phyloP scores from a whole-genome alignment of 2,888 invertebrate species.

The Andrena camellia region DNA sequence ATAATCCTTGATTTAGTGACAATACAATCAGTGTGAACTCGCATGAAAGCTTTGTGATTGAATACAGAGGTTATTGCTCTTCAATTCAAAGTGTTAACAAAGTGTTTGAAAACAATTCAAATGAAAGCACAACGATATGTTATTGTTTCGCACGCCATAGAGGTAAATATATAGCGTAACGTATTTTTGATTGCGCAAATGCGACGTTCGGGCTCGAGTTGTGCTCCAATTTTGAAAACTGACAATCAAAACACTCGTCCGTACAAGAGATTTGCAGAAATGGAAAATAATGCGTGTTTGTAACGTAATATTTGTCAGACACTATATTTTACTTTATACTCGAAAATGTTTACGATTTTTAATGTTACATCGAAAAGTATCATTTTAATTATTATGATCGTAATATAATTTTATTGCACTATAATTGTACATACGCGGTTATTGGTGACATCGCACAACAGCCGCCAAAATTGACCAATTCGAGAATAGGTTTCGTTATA shows the following conservation, averaged over 20 bases:
- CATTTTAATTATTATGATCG: not conserved
- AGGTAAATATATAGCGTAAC: not conserved
- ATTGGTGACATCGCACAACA: not conserved
- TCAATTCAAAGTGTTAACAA: conserved; percentile 29
- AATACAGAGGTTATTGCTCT: conserved; percentile 21
- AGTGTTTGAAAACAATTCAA: conserved; percentile 18
- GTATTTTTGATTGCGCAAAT: not conserved
- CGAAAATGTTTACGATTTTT: not conserved
- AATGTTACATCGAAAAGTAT: not conserved
- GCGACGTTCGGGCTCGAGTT: not conserved
- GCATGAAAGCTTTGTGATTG: conserved; percentile 13
- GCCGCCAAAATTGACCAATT: conserved; percentile 3
- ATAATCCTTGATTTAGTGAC: conserved; percentile 29
- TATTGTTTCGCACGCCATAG: not conserved
- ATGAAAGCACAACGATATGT: not conserved
- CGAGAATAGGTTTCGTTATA: not conserved
- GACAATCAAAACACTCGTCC: not conserved
- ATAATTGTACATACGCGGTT: not conserved
- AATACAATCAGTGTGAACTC: conserved; percentile 16
- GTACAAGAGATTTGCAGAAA: not conserved
- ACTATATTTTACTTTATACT: not conserved
- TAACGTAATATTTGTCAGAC: not conserved
- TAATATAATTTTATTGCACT: not conserved
- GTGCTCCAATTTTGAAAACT: conserved; percentile 1
- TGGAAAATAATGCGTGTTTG: not conserved